Conservation (phyloP, 2,113 vertebrate species). For the Mormoops blainvillei region DNA sequence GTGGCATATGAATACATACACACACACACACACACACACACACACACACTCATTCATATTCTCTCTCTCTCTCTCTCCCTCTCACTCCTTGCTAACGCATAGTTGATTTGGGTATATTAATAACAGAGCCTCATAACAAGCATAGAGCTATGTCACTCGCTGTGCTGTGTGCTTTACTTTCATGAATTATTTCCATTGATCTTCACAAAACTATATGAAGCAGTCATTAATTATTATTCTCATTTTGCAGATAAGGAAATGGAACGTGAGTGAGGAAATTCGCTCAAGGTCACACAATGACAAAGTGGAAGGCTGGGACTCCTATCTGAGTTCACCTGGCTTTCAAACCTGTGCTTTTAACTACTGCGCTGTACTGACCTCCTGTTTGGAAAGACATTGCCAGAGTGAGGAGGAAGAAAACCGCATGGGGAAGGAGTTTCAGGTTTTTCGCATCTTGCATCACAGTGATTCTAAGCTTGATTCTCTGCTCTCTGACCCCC, state of each 20-base stretch:
- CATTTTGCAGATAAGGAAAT: slow-evolving; percentile 44
- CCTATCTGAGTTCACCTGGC: neutral
- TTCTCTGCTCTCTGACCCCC: neutral
- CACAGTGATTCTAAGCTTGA: neutral
- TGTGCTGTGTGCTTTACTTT: neutral
- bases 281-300: neutral
- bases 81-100: neutral
- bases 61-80: neutral
- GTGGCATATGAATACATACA: neutral
- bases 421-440: neutral
- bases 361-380: fast-evolving
- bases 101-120: neutral
- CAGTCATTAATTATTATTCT: slow-evolving; percentile 22
- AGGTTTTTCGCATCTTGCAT: neutral
- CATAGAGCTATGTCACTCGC: neutral
- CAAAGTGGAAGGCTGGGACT: neutral
- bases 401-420: neutral
- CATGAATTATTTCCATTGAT: neutral
- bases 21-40: neutral
- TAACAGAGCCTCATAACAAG: neutral
- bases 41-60: neutral
- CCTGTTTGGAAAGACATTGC: neutral
- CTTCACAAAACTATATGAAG: slow-evolving; percentile 11
- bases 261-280: neutral
- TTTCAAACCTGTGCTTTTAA: neutral